These are phyloP conservation scores for Mormyrus hasselquistii DNA, from an alignment of 2,797 vertebrate genomes.

Conservation along the genomic window DNA sequence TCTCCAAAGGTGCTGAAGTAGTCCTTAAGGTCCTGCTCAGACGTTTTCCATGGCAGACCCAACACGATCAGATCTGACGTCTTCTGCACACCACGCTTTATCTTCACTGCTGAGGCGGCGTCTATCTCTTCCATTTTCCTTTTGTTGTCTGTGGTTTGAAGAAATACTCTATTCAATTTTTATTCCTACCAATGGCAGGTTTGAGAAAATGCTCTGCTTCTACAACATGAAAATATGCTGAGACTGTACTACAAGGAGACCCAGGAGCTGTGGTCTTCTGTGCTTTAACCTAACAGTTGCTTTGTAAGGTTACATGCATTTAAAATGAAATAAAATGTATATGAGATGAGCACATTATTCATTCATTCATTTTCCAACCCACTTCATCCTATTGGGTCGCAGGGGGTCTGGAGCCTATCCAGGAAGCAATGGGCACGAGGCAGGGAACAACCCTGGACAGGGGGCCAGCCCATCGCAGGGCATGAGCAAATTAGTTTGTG, in stretches of 20 bases:
- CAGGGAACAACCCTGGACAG: too few relatives aligned
- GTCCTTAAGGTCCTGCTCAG: slow-evolving; percentile 94
- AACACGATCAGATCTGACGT: slow-evolving; percentile 95
- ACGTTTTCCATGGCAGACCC: slow-evolving; percentile 94
- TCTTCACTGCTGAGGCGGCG: slow-evolving; percentile 89
- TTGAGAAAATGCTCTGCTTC: background rate
- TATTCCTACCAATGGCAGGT: background rate
- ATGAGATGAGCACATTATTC: background rate
- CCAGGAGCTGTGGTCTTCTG: background rate
- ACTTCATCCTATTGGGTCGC: too few relatives aligned
- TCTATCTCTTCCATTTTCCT: slow-evolving; percentile 99
- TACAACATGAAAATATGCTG: background rate
- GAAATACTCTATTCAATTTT: background rate
- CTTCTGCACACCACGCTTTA: slow-evolving; percentile 94
- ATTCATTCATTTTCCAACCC: too few relatives aligned
- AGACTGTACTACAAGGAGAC: background rate
- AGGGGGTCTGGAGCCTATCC: too few relatives aligned
- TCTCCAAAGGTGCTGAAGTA: slow-evolving; percentile 95
- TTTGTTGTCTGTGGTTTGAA: slow-evolving; percentile 80
- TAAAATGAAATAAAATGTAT: background rate
- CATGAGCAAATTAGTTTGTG: background rate
- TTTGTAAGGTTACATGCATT: background rate
- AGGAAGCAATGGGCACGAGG: too few relatives aligned
- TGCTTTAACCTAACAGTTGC: background rate
- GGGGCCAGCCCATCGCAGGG: too few relatives aligned